These are phyloP conservation scores for Phyllotis vaccarum DNA, from an alignment of 2,797 vertebrate species.

Conservation along the genomic window DNA sequence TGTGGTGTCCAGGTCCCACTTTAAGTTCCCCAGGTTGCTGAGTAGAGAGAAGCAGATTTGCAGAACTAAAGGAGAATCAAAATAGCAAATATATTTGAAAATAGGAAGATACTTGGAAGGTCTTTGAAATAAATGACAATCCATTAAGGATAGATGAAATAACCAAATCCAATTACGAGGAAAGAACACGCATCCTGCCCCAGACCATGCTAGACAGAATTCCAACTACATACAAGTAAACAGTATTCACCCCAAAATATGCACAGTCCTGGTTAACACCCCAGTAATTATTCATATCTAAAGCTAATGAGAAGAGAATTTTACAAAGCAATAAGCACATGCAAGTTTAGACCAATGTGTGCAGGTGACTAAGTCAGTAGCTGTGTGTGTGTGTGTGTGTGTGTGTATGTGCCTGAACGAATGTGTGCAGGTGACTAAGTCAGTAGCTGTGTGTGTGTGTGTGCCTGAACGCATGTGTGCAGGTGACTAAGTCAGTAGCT, in stretches of 20 bases:
- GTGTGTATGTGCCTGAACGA: not conserved
- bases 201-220: not conserved
- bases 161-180: not conserved
- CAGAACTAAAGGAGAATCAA: not conserved
- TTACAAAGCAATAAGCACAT: not conserved
- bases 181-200: not conserved
- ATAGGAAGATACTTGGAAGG: not conserved
- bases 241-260: not conserved
- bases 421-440: not conserved
- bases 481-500: not conserved
- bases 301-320: not conserved
- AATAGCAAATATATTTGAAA: conserved; percentile 29
- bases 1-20: not conserved
- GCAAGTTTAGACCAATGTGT: not conserved
- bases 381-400: accelerated
- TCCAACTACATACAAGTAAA: not conserved
- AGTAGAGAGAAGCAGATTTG: not conserved
- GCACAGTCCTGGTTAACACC: not conserved
- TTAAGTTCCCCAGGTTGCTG: not conserved
- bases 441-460: not conserved
- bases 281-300: not conserved
- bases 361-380: not conserved
- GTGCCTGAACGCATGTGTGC: not conserved
- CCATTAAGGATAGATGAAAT: not conserved
- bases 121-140: not conserved